Evolutionary conservation across 2,888 invertebrate species (phyloP).

Genomic region (Dicyrtomina minuta): DNA sequence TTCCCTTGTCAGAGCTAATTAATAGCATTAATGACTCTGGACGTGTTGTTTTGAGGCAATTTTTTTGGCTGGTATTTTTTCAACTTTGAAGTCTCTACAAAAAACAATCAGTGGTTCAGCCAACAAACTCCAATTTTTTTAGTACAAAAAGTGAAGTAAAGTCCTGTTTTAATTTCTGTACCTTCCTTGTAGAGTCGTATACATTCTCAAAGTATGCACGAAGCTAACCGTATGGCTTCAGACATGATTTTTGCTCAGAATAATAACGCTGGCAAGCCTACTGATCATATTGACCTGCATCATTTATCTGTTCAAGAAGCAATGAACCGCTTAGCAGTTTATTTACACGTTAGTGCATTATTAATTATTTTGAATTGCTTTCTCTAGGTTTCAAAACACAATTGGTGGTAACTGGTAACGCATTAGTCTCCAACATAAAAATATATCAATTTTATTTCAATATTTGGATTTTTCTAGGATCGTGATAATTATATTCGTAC

Average conservation of each 20-base stretch:
- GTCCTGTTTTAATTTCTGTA: conserved; percentile 11
- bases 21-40: no score
- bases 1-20: no score
- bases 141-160: no score
- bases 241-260: conserved; percentile 10
- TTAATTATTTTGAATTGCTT: neutral
- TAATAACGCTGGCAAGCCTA: conserved; percentile 5
- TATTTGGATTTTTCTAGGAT: neutral
- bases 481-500: neutral
- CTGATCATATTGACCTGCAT: conserved; percentile 20
- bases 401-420: no score
- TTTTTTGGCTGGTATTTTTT: no score
- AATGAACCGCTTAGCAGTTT: conserved; percentile 9
- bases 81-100: no score
- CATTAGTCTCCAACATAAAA: no score
- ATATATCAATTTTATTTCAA: no score
- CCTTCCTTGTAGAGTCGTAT: conserved; percentile 10
- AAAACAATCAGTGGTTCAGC: no score
- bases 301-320: conserved; percentile 19
- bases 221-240: conserved; percentile 3
- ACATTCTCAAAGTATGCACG: conserved; percentile 6
- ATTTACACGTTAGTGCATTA: conserved; percentile 3
- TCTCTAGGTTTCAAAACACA: neutral
- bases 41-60: no score
- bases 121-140: no score